A percentile compares a stretch with the other conserved stretches of the same genome.
These are phyloP conservation scores for Plectus sambesii DNA, from an alignment of 1,140 invertebrate species.

Conservation along the genomic window DNA sequence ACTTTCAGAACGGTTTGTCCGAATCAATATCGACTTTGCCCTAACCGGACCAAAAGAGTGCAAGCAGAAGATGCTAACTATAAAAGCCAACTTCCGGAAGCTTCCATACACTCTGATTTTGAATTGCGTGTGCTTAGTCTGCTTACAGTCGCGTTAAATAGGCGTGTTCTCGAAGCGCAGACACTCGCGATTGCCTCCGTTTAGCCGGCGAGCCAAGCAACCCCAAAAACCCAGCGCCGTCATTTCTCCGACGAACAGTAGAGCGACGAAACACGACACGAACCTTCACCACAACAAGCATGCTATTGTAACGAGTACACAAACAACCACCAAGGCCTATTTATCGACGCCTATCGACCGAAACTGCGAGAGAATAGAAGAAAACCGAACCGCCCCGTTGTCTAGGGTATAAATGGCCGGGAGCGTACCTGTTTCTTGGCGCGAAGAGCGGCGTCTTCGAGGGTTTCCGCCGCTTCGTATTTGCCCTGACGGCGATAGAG, in stretches of 20 bases:
- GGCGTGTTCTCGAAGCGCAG: conserved; percentile 6
- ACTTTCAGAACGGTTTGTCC: too few relatives aligned
- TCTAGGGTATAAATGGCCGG: conserved; percentile 6
- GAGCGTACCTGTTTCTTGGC: conserved; percentile 69
- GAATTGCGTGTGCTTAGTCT: too few relatives aligned
- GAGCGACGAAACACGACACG: conserved; percentile 1
- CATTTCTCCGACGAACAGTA: conserved; percentile 2
- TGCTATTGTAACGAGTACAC: background rate
- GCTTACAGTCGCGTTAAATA: too few relatives aligned
- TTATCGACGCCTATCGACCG: conserved; percentile 1
- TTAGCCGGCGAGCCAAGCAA: background rate
- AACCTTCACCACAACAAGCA: background rate
- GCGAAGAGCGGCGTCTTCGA: conserved; percentile 89
- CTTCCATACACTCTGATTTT: too few relatives aligned
- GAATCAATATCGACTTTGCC: too few relatives aligned
- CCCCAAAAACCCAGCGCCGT: background rate
- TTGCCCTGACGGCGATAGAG: conserved; percentile 93
- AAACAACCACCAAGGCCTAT: background rate
- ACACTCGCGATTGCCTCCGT: conserved; percentile 4
- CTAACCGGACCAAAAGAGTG: too few relatives aligned
- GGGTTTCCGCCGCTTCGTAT: conserved; percentile 93
- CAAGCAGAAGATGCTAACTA: too few relatives aligned
- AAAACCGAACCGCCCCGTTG: background rate
- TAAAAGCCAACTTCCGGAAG: too few relatives aligned
- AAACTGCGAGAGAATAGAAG: too few relatives aligned